These are phyloP conservation scores for Harpagoxenus sublaevis DNA, from an alignment of 2,888 invertebrate species.

Conservation along the genomic window DNA sequence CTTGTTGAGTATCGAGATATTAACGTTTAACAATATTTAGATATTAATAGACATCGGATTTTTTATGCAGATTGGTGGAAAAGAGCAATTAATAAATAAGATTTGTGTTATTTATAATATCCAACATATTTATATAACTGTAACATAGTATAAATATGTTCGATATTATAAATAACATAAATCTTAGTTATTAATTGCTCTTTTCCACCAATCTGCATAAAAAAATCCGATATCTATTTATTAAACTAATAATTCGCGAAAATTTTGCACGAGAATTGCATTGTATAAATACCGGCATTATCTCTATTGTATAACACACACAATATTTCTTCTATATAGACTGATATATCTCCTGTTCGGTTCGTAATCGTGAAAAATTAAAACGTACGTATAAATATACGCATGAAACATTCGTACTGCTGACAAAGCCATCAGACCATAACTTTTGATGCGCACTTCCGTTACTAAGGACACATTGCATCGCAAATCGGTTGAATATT, in stretches of 20 bases:
- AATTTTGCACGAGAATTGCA: not conserved
- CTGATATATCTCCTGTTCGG: not conserved
- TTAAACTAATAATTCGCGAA: not conserved
- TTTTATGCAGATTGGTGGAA: no score
- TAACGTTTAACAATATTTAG: no score
- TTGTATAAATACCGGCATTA: not conserved
- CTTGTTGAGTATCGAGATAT: not conserved
- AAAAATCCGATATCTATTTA: not conserved
- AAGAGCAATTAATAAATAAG: no score
- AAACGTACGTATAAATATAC: not conserved
- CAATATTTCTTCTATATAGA: not conserved
- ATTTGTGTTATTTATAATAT: no score
- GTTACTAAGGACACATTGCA: not conserved
- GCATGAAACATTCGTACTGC: not conserved
- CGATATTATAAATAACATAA: no score
- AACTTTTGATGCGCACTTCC: conserved; percentile 4
- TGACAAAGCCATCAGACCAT: not conserved
- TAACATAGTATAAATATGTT: no score
- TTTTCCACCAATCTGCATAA: no score
- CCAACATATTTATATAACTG: no score
- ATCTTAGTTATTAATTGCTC: no score
- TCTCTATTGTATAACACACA: not conserved
- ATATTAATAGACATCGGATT: no score
- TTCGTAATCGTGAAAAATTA: not conserved
- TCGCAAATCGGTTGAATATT: conserved; percentile 33